Evolutionary conservation across 2,797 vertebrate species (phyloP), one percentile per base, ranked within the genome.

Genomic region (Sebastes cheni): DNA sequence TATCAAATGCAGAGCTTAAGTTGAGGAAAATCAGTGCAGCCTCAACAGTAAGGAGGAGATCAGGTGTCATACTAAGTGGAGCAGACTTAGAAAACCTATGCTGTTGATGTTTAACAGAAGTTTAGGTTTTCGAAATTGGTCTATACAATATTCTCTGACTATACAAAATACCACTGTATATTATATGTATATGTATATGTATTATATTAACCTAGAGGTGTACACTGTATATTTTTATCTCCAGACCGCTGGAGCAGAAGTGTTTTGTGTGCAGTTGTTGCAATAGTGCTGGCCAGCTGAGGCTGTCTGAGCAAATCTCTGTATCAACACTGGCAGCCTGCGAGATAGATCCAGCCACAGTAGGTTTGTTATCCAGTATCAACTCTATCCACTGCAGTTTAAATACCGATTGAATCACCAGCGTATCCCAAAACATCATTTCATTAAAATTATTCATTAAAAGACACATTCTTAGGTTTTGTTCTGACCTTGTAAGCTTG

Each of bases 361-460:
- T 52, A 29, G 65, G 55, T 66, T 79, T 79, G 30, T 80, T 64
- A 80, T 61, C 39, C 39, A 75, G 18, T 11, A 16, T 66, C 29
- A 65, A 75, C 60, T 75, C 29, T 4, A 7, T 59, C 74, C 32
- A 18, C 16, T 62, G 25, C 16, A 23, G 54, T 59, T 50, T 67
- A 72, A 72, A 42, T 11, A 46, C 25, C 61, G 18, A 36, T 29
- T 66, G 8, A 81, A 46, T 70, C 34, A 34, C 60, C 50, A 20
- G 23, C 1, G 1, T 36, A 55, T 67, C 20, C 64, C 22, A 54
- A 77, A 81, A 34, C 34, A 32, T 4, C 1, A 2, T 54, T 29
- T 82, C 23, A 59, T 71, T 67, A 12, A 77, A 74, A 58, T 2
- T 14, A 60, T 77, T 78, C 23, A 74, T 88, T 83, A 86, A 67